These are phyloP conservation scores for Terebella lapidaria DNA, from an alignment of 2,888 invertebrate species.

Conservation along the genomic window DNA sequence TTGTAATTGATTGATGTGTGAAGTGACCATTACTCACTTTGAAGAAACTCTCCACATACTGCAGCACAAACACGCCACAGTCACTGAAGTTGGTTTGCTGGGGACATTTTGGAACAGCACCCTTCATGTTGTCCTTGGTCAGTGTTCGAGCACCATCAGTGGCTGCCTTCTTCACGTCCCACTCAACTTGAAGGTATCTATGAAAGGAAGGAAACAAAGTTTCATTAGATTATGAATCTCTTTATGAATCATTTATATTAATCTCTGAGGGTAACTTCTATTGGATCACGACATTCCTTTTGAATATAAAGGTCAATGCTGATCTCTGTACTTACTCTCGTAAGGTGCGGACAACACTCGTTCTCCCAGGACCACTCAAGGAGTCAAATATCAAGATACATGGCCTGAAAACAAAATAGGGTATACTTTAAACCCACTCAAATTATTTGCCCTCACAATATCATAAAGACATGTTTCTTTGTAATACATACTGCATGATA, in stretches of 20 bases:
- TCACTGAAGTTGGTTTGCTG: constrained; percentile 96
- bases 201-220: neutral
- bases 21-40: too few relatives aligned
- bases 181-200: constrained; percentile 59
- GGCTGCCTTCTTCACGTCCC: constrained; percentile 54
- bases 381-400: constrained; percentile 95
- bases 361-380: constrained; percentile 71
- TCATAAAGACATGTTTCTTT: too few relatives aligned
- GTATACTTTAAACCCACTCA: neutral
- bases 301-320: too few relatives aligned
- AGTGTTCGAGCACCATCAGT: constrained; percentile 59
- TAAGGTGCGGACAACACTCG: constrained; percentile 80
- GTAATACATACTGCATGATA: too few relatives aligned
- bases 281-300: too few relatives aligned
- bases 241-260: too few relatives aligned
- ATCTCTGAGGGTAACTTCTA: too few relatives aligned
- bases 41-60: constrained; percentile 95
- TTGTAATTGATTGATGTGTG: too few relatives aligned
- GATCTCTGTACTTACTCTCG: constrained; percentile 61
- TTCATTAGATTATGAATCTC: neutral
- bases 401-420: constrained; percentile 63
- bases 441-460: too few relatives aligned
- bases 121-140: constrained; percentile 78
- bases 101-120: constrained; percentile 85
- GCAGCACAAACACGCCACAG: constrained; percentile 90